Percentiles rank a stretch among this genome's conserved stretches.
These are phyloP conservation scores for Hypena proboscidalis DNA, from an alignment of 2,888 invertebrate genomes.

Conservation along the genomic window DNA sequence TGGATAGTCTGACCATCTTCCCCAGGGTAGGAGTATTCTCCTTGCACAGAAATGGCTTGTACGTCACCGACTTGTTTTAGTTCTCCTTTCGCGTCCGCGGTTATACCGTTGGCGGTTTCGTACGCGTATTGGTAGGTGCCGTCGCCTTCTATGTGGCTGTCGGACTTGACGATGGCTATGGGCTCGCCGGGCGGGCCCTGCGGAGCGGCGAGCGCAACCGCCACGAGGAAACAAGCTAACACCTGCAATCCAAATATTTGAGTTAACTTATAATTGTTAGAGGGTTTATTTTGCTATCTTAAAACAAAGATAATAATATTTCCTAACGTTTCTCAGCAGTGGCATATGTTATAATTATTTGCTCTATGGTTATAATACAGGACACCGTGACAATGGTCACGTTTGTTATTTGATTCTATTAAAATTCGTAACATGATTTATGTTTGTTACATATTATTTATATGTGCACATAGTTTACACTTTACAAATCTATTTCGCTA, in stretches of 20 bases:
- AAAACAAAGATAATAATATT: conserved; percentile 30
- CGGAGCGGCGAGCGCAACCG: conserved; percentile 69
- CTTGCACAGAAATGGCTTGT: conserved; percentile 85
- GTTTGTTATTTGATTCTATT: no score
- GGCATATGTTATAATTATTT: no score
- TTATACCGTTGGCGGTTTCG: conserved; percentile 89
- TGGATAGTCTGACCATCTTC: conserved; percentile 87
- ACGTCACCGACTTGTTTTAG: conserved; percentile 85
- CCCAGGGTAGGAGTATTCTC: conserved; percentile 87
- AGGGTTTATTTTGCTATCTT: conserved; percentile 4
- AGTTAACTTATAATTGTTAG: conserved; percentile 1
- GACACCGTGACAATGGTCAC: no score
- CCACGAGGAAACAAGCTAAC: conserved; percentile 66
- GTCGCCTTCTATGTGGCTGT: conserved; percentile 85
- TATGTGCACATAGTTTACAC: no score
- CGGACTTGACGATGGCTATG: conserved; percentile 84
- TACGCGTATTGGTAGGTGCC: conserved; percentile 87
- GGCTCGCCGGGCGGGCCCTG: conserved; percentile 68
- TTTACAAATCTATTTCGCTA: no score
- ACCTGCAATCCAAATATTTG: conserved; percentile 58
- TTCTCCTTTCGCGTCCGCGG: conserved; percentile 85
- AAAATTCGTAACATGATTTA: no score
- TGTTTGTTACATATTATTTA: no score
- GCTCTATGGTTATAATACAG: no score
- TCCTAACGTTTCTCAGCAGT: no score